Conservation (phyloP, 2,888 invertebrate species). For the Brachyopa scutellaris region DNA sequence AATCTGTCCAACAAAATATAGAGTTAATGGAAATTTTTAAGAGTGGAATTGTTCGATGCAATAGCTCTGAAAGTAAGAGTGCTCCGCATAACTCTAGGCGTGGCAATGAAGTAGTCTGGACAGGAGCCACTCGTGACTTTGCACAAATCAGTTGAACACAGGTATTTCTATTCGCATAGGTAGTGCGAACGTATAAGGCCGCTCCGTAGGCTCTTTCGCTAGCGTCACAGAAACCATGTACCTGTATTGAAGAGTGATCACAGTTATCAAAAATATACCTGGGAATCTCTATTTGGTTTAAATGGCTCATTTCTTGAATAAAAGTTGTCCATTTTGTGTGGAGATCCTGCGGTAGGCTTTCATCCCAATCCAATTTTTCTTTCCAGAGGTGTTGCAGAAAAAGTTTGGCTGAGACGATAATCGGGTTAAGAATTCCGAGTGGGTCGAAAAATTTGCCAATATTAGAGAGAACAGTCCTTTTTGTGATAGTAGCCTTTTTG, state of each 20-base stretch:
- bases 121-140: conserved; percentile 1
- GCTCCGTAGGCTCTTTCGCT: not conserved
- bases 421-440: not conserved
- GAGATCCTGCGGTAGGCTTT: not conserved
- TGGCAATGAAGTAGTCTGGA: not conserved
- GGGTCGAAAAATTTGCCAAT: not conserved
- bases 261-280: too few species aligned
- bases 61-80: not conserved
- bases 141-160: not conserved
- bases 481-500: too few species aligned
- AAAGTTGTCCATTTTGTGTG: not conserved
- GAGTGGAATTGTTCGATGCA: too few species aligned
- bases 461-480: too few species aligned
- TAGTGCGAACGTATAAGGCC: not conserved
- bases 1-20: conserved; percentile 1
- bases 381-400: not conserved
- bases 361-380: not conserved
- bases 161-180: not conserved
- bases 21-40: not conserved
- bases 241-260: too few species aligned
- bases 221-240: too few species aligned
- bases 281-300: not conserved
- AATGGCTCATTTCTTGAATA: not conserved
- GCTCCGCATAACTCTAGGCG: conserved; percentile 8
- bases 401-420: not conserved